A percentile compares a stretch with the other conserved stretches of the same genome.
Conservation (phyloP, 1,140 invertebrate species). For the Penaeus vannamei region DNA sequence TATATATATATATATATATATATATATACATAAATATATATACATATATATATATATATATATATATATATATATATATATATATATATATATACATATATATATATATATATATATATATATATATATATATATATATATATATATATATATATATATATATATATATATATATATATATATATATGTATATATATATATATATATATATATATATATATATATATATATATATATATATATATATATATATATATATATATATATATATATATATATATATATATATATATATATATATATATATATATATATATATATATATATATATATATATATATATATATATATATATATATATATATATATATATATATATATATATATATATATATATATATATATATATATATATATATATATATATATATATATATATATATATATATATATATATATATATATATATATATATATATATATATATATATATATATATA, state of each 20-base stretch:
- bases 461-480: background rate
- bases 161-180: background rate
- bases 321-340: background rate
- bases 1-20: no score
- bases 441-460: constrained; percentile 14
- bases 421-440: background rate
- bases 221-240: constrained; percentile 20
- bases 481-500: background rate
- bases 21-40: no score
- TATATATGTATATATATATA: background rate
- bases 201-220: constrained; percentile 4
- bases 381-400: background rate
- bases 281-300: constrained; percentile 21
- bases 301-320: constrained; percentile 33
- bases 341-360: background rate
- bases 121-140: no score
- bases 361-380: background rate
- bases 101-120: no score
- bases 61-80: no score
- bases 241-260: constrained; percentile 24
- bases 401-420: background rate
- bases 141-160: no score
- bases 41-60: no score
- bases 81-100: no score
- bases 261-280: constrained; percentile 24